These are phyloP conservation scores for Pseudoips prasinana DNA, from an alignment of 2,888 invertebrate genomes.

Conservation along the genomic window DNA sequence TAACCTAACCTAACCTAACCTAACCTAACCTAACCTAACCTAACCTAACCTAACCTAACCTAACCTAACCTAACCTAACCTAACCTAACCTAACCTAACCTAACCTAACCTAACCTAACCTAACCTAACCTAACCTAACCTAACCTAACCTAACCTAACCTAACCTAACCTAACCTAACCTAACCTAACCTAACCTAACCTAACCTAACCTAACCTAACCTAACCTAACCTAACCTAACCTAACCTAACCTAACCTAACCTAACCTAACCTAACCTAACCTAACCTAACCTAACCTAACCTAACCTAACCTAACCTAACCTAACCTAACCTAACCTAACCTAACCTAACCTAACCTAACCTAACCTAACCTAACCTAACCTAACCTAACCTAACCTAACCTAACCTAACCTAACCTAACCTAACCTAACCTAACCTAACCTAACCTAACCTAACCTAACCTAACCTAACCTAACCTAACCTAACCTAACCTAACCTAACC, in stretches of 20 bases:
- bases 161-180: too few relatives aligned
- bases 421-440: slow-evolving; percentile 12
- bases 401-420: slow-evolving; percentile 10
- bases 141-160: too few relatives aligned
- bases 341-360: slow-evolving; percentile 11
- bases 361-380: slow-evolving; percentile 8
- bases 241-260: slow-evolving; percentile 8
- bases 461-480: slow-evolving; percentile 16
- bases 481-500: slow-evolving; percentile 11
- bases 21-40: too few relatives aligned
- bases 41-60: too few relatives aligned
- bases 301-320: slow-evolving; percentile 15
- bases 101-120: too few relatives aligned
- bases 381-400: slow-evolving; percentile 9
- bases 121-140: too few relatives aligned
- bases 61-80: too few relatives aligned
- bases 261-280: slow-evolving; percentile 10
- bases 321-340: slow-evolving; percentile 13
- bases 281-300: slow-evolving; percentile 10
- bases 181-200: slow-evolving; percentile 15
- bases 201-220: slow-evolving; percentile 11
- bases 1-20: too few relatives aligned
- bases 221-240: slow-evolving; percentile 11
- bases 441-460: slow-evolving; percentile 13
- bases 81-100: too few relatives aligned